Percentiles rank a stretch among this genome's conserved stretches.
These are phyloP conservation scores for Argyra leucocephala DNA, from an alignment of 2,888 invertebrate genomes.

Conservation along the genomic window DNA sequence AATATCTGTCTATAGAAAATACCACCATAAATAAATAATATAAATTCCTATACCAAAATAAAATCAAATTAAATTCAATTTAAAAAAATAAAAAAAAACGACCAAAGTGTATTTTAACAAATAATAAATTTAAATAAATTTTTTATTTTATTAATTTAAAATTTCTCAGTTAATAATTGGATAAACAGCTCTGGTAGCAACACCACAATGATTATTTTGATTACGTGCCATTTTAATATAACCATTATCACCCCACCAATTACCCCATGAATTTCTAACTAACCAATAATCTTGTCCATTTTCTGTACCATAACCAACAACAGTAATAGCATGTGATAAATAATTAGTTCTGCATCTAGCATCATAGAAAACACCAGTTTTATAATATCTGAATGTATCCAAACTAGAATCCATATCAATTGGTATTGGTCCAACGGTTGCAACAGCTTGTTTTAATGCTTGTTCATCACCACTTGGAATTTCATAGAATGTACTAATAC, in stretches of 20 bases:
- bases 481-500: not conserved
- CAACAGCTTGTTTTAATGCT: constrained; percentile 16
- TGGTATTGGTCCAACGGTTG: constrained; percentile 18
- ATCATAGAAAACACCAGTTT: constrained; percentile 18
- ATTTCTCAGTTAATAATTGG: constrained; percentile 54
- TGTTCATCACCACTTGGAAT: constrained; percentile 17
- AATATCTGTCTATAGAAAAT: too few species aligned
- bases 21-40: too few species aligned
- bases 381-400: constrained; percentile 15
- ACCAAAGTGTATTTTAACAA: too few species aligned
- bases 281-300: constrained; percentile 19
- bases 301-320: constrained; percentile 20
- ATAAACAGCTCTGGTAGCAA: constrained; percentile 67
- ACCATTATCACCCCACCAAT: constrained; percentile 47
- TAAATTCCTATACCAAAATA: too few species aligned
- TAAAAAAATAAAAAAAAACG: too few species aligned
- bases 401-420: constrained; percentile 17
- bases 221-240: constrained; percentile 77
- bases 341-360: constrained; percentile 10
- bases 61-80: too few species aligned
- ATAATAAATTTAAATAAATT: too few species aligned
- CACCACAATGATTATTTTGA: constrained; percentile 67
- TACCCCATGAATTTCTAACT: constrained; percentile 53
- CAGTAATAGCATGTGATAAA: constrained; percentile 17
- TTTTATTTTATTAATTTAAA: not conserved